phyloP scores from a whole-genome alignment of 2,888 invertebrate genomes.

The Lycia hirtaria region DNA sequence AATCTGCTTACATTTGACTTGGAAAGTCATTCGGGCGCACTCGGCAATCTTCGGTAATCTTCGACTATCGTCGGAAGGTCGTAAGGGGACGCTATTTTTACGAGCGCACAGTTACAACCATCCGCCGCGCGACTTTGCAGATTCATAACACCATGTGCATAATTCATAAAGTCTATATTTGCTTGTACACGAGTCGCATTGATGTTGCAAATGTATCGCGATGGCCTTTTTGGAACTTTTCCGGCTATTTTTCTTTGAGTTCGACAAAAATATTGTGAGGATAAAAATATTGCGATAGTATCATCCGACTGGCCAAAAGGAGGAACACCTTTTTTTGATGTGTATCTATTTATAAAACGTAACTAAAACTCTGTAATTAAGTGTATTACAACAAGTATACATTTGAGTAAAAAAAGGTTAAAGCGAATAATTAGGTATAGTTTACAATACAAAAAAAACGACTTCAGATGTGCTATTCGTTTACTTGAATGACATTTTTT shows the following conservation, averaged over 20 bases:
- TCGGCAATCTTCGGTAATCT: constrained; percentile 69
- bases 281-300: no score
- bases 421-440: no score
- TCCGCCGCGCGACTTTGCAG: constrained; percentile 37
- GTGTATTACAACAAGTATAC: no score
- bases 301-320: no score
- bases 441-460: no score
- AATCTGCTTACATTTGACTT: constrained; percentile 43
- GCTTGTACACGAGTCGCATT: constrained; percentile 31
- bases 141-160: constrained; percentile 33
- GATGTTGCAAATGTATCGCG: constrained; percentile 61
- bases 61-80: constrained; percentile 66
- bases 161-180: constrained; percentile 48
- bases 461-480: no score
- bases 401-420: no score
- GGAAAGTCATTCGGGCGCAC: constrained; percentile 54
- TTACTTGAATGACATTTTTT: no score
- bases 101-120: constrained; percentile 61
- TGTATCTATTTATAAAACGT: no score
- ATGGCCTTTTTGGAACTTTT: constrained; percentile 71
- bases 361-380: no score
- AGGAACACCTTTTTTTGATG: no score
- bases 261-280: constrained; percentile 38
- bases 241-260: constrained; percentile 70
- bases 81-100: constrained; percentile 72